Evolutionary conservation across 1,140 invertebrate species (phyloP).

Genomic region (Musca domestica): DNA sequence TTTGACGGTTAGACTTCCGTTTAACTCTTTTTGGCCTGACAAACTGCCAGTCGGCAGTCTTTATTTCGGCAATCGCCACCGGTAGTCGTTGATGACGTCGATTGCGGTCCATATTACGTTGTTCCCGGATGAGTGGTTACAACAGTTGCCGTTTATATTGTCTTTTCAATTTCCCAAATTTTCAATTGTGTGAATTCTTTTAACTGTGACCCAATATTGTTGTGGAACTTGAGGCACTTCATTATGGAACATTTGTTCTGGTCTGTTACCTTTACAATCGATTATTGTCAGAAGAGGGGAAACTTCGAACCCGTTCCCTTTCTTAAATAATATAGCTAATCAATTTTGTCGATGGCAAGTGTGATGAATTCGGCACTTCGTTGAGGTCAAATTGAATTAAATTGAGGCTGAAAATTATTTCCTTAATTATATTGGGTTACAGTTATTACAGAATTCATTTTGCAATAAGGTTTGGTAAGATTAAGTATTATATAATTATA

Average conservation of each 20-base stretch:
- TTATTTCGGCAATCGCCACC: neutral
- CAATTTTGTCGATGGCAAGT: neutral
- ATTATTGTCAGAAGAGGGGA: neutral
- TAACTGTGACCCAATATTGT: neutral
- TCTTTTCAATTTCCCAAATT: neutral
- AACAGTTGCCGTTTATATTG: neutral
- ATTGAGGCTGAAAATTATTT: no score
- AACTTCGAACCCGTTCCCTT: neutral
- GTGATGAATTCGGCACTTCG: no score
- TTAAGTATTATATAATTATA: no score
- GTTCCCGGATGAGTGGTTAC: neutral
- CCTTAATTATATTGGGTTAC: no score
- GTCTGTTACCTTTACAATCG: conserved; percentile 1
- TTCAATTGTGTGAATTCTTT: conserved; percentile 7
- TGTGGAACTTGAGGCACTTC: neutral
- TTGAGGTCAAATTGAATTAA: no score
- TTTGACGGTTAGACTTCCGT: conserved; percentile 9
- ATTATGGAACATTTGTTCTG: neutral
- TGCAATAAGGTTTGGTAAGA: no score
- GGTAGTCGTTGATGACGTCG: neutral
- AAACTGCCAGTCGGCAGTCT: neutral
- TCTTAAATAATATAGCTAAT: neutral
- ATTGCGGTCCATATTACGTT: neutral
- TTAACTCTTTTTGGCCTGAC: conserved; percentile 11
- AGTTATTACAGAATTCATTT: no score